These are phyloP conservation scores for Apostichopus californicus DNA, from an alignment of 35 echinoderm and acorn worm genomes.

Conservation along the genomic window DNA sequence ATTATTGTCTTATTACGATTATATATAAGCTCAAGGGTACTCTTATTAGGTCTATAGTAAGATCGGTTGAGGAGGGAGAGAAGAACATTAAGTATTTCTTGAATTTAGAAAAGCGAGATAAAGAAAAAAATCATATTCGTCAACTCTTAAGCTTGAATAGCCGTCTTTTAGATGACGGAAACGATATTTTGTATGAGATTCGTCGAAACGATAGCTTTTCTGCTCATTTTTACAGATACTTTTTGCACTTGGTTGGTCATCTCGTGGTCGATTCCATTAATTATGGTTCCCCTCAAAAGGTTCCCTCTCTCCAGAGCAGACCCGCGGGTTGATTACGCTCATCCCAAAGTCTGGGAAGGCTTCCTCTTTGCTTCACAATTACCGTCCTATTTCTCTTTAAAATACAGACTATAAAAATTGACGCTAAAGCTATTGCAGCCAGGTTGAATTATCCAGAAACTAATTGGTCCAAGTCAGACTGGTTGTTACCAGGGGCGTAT, in stretches of 20 bases:
- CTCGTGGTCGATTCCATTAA: conserved; percentile 11
- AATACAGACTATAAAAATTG: no score
- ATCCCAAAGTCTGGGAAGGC: neutral
- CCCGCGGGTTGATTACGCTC: neutral
- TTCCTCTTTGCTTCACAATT: conserved; percentile 9
- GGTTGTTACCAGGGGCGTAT: no score
- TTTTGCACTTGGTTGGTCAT: neutral
- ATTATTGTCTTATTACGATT: neutral
- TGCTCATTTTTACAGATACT: conserved; percentile 32
- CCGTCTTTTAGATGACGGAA: neutral
- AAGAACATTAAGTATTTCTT: neutral
- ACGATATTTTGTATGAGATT: neutral
- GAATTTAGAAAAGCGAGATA: conserved; percentile 36
- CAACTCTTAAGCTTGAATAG: neutral
- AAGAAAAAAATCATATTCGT: neutral
- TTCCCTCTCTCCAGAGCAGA: neutral
- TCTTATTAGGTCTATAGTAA: conserved; percentile 8
- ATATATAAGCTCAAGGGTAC: conserved; percentile 43
- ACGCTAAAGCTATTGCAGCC: no score
- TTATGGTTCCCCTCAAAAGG: neutral
- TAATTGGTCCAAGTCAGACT: no score
- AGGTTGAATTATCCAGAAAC: no score
- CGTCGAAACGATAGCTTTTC: neutral
- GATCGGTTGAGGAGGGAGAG: conserved; percentile 40
- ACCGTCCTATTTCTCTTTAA: neutral